Conservation (phyloP, 1,140 invertebrate genomes). For the Leptopilina boulardi region DNA sequence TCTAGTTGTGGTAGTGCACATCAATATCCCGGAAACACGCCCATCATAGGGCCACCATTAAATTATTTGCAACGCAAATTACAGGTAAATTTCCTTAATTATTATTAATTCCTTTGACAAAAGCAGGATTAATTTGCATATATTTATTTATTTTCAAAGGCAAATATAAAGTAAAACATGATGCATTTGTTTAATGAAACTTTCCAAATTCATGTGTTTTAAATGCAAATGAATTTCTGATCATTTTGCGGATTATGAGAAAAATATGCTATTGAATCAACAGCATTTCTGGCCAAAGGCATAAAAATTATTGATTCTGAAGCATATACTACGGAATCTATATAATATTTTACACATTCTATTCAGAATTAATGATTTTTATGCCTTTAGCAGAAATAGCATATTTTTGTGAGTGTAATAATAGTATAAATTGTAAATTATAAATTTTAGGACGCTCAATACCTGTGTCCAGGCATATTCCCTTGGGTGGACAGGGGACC, state of each 20-base stretch:
- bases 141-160: background rate
- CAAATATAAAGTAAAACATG: background rate
- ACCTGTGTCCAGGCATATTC: slow-evolving; percentile 89
- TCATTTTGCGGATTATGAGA: too few species aligned
- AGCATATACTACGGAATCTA: too few species aligned
- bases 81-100: slow-evolving; percentile 59
- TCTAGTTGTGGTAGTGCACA: slow-evolving; percentile 70
- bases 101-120: background rate
- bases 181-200: too few species aligned
- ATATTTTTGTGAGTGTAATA: background rate
- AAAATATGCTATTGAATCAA: too few species aligned
- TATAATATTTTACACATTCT: too few species aligned
- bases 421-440: slow-evolving; percentile 4
- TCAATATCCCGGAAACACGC: slow-evolving; percentile 71
- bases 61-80: slow-evolving; percentile 72
- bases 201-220: too few species aligned
- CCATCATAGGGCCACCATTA: slow-evolving; percentile 72
- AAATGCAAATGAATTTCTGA: too few species aligned
- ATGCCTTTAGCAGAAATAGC: too few species aligned
- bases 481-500: slow-evolving; percentile 92
- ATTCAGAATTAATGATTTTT: too few species aligned
- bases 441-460: slow-evolving; percentile 81
- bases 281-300: too few species aligned
- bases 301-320: too few species aligned
- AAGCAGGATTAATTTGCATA: background rate